Percentiles rank a stretch among this genome's conserved stretches.
Conservation (phyloP, 2,888 invertebrate species). For the Parnassius orleans region DNA sequence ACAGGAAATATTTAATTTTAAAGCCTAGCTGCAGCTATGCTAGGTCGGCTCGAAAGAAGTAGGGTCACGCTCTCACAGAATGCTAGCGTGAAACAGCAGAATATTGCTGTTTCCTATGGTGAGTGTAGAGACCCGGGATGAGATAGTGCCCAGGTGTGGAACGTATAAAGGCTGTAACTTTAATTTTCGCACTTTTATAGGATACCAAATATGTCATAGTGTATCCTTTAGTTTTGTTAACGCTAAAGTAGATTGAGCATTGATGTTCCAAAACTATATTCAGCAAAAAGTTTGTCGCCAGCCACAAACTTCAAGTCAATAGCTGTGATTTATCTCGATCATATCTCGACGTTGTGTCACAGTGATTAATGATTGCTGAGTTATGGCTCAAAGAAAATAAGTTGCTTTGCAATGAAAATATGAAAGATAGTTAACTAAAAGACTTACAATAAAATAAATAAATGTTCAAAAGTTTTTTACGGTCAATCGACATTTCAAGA, state of each 20-base stretch:
- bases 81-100: too few relatives aligned
- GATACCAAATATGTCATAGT: not conserved
- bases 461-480: not conserved
- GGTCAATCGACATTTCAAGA: not conserved
- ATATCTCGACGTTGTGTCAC: slow-evolving; percentile 7
- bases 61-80: too few relatives aligned
- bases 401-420: not conserved
- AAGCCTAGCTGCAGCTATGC: too few relatives aligned
- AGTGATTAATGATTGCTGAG: slow-evolving; percentile 17
- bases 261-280: not conserved
- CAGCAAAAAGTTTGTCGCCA: not conserved
- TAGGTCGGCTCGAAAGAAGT: too few relatives aligned
- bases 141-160: too few relatives aligned
- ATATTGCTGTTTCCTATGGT: too few relatives aligned
- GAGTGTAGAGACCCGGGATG: too few relatives aligned
- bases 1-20: too few relatives aligned
- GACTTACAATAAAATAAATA: not conserved
- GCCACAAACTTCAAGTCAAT: slow-evolving; percentile 2
- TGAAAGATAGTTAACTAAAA: too few relatives aligned
- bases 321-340: slow-evolving; percentile 9
- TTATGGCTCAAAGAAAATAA: not conserved
- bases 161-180: not conserved
- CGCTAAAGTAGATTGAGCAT: not conserved
- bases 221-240: not conserved
- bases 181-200: not conserved